phyloP scores from a whole-genome alignment of 2,797 vertebrate species.

The Holocentrus rufus region DNA sequence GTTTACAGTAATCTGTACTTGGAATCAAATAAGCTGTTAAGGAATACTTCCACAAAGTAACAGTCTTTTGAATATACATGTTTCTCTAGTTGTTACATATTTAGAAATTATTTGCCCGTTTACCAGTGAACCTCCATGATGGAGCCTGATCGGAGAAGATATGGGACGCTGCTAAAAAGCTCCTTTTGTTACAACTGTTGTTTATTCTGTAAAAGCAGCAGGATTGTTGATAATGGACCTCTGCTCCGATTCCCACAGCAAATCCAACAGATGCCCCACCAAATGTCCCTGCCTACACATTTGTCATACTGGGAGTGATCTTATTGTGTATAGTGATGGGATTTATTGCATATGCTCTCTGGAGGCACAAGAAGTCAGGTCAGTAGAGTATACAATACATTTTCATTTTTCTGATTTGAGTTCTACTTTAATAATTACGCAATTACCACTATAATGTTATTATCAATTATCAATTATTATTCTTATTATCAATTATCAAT shows the following conservation, averaged over 20 bases:
- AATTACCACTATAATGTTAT: not conserved
- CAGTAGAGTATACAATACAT: not conserved
- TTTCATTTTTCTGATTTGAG: not conserved
- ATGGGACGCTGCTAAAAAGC: too few species aligned
- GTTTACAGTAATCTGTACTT: too few species aligned
- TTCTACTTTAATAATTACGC: not conserved
- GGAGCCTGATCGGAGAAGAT: too few species aligned
- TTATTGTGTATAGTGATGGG: constrained; percentile 1
- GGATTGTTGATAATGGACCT: not conserved
- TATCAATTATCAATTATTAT: too few species aligned
- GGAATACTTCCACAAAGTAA: too few species aligned
- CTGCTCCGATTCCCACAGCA: constrained; percentile 17
- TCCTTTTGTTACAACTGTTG: too few species aligned
- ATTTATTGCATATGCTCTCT: not conserved
- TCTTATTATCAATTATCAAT: too few species aligned
- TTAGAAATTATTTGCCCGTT: too few species aligned
- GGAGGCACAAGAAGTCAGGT: constrained; percentile 55
- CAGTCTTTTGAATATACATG: too few species aligned
- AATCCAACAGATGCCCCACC: fast-evolving
- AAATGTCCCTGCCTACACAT: not conserved
- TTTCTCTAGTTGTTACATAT: too few species aligned
- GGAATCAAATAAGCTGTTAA: too few species aligned
- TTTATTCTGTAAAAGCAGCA: not conserved
- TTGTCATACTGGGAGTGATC: not conserved
- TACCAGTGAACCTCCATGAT: too few species aligned